Percentiles rank a stretch among this genome's conserved stretches.
These are phyloP conservation scores for Rattus norvegicus DNA, from an alignment of 2,113 vertebrate genomes.

Conservation along the genomic window DNA sequence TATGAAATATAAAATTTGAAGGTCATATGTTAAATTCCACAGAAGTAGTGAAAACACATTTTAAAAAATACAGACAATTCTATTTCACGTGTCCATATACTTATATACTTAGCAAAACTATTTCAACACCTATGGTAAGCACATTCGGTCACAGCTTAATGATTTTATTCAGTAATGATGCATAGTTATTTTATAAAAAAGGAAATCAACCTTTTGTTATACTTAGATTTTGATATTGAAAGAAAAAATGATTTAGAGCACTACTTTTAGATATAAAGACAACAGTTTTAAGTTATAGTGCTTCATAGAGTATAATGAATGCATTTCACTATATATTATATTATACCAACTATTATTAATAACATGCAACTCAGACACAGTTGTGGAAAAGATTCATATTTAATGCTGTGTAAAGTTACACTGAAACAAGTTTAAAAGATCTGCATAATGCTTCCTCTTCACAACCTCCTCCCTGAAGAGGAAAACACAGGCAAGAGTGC, in stretches of 20 bases:
- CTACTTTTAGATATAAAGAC: neutral
- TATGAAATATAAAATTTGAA: neutral
- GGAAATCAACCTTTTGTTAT: neutral
- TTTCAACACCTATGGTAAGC: neutral
- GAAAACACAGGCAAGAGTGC: neutral
- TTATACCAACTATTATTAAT: neutral
- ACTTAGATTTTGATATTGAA: neutral
- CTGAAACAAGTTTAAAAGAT: neutral
- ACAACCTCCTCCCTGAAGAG: neutral
- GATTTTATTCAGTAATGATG: neutral
- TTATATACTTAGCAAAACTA: neutral
- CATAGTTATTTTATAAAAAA: neutral
- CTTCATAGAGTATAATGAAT: neutral
- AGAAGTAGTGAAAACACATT: neutral
- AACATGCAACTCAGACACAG: neutral
- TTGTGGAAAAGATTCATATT: neutral
- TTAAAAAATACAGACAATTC: neutral
- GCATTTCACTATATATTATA: neutral
- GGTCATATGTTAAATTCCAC: neutral
- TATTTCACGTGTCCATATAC: neutral
- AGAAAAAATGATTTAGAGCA: neutral
- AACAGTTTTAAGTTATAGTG: neutral
- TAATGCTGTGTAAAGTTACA: neutral
- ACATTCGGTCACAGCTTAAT: neutral
- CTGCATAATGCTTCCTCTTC: neutral